A percentile compares a stretch with the other conserved stretches of the same genome.
phyloP scores from a whole-genome alignment of 2,113 vertebrate species.

The Corvus hawaiiensis region DNA sequence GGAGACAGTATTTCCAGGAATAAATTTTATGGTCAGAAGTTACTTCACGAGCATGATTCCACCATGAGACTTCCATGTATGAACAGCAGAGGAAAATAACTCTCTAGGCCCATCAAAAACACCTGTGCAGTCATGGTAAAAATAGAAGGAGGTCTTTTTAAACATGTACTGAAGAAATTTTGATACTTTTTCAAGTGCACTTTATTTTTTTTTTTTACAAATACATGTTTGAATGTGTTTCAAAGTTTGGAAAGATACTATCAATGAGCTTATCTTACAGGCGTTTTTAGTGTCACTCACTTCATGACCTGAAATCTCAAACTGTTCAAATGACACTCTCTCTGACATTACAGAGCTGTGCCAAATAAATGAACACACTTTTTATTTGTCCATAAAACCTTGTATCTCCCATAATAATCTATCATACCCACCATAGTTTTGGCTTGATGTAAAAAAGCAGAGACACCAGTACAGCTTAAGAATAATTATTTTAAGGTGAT shows the following conservation, averaged over 20 bases:
- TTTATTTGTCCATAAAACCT: constrained; percentile 11
- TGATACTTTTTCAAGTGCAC: background rate
- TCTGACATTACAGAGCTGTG: background rate
- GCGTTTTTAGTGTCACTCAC: constrained; percentile 32
- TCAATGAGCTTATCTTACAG: background rate
- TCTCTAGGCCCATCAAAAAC: background rate
- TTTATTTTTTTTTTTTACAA: background rate
- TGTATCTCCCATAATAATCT: constrained; percentile 23
- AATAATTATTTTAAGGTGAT: background rate
- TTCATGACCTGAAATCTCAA: constrained; percentile 46
- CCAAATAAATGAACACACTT: background rate
- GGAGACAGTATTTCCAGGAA: background rate
- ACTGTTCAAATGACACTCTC: constrained; percentile 19
- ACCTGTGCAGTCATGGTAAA: background rate
- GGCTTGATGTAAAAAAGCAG: background rate
- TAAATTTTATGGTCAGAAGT: background rate
- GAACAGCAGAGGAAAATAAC: background rate
- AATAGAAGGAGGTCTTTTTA: background rate
- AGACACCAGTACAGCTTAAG: background rate
- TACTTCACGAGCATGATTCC: background rate
- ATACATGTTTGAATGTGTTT: constrained; percentile 16
- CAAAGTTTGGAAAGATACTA: background rate
- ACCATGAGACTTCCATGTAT: background rate
- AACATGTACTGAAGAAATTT: background rate
- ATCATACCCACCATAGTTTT: background rate